A percentile compares a stretch with the other conserved stretches of the same genome.
These are phyloP conservation scores for Cyphomyrus plagiostoma DNA, from an alignment of 2,113 vertebrate species.

Conservation along the genomic window DNA sequence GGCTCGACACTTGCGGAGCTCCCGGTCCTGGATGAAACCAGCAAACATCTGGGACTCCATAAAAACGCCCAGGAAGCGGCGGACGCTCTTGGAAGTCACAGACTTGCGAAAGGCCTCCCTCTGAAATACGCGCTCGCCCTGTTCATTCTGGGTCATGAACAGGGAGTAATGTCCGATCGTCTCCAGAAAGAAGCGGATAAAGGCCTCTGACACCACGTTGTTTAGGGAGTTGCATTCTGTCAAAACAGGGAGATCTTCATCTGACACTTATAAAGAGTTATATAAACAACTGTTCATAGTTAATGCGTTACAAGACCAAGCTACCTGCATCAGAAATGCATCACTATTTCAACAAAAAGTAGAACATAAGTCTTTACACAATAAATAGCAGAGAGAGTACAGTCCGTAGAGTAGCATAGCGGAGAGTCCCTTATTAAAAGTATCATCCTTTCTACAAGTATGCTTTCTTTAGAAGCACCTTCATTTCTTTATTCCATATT, in stretches of 20 bases:
- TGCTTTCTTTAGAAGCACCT: not conserved
- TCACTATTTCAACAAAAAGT: not conserved
- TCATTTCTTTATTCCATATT: not conserved
- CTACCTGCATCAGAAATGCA: not conserved
- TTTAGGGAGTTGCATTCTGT: constrained; percentile 91
- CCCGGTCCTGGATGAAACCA: constrained; percentile 93
- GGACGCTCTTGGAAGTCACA: constrained; percentile 95
- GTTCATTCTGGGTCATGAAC: constrained; percentile 89
- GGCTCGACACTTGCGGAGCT: constrained; percentile 20
- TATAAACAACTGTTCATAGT: not conserved
- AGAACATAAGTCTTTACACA: not conserved
- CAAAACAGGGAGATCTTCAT: constrained; percentile 30
- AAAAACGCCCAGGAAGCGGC: constrained; percentile 95
- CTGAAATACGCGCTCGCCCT: constrained; percentile 86
- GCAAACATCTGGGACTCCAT: constrained; percentile 99
- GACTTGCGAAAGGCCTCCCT: constrained; percentile 95
- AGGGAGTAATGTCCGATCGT: constrained; percentile 94
- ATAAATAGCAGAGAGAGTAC: not conserved
- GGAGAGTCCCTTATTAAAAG: not conserved
- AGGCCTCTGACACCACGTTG: constrained; percentile 93
- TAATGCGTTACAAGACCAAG: not conserved
- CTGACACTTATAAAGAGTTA: not conserved
- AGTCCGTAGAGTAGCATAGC: no score
- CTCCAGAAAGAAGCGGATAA: constrained; percentile 98
- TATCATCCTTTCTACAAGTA: not conserved